Evolutionary conservation across 1,140 invertebrate genomes (phyloP).

Genomic region (Lepidurus packardi): DNA sequence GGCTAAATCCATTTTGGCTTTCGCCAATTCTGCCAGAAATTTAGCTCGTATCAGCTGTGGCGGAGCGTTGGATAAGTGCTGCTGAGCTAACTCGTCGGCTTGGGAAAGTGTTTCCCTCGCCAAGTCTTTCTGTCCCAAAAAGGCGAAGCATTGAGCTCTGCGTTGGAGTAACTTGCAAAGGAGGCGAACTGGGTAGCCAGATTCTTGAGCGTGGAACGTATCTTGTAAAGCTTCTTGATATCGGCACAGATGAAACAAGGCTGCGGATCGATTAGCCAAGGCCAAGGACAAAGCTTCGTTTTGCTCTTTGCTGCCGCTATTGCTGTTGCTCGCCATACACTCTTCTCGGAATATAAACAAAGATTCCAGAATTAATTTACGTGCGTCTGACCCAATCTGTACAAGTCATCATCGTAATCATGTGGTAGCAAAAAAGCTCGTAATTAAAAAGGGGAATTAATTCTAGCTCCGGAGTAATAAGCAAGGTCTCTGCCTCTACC

Average conservation of each 20-base stretch:
- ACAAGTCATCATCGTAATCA: neutral
- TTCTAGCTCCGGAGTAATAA: neutral
- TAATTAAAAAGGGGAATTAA: neutral
- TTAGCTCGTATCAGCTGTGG: conserved; percentile 13
- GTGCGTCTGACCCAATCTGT: neutral
- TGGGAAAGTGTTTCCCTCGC: conserved; percentile 50
- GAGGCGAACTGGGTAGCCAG: conserved; percentile 67
- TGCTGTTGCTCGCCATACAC: neutral
- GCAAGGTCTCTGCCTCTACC: neutral
- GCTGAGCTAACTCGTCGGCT: conserved; percentile 33
- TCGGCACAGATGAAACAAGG: conserved; percentile 69
- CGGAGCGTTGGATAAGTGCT: conserved; percentile 32
- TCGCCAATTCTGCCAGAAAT: conserved; percentile 4
- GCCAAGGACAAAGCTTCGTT: conserved; percentile 55
- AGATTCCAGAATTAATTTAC: neutral
- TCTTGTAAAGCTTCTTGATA: conserved; percentile 62
- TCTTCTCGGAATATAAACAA: neutral
- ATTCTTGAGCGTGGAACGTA: conserved; percentile 59
- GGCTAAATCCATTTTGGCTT: neutral
- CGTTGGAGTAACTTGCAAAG: conserved; percentile 71
- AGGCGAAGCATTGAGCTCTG: conserved; percentile 66
- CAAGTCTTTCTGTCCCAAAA: conserved; percentile 59
- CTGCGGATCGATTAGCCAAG: conserved; percentile 80
- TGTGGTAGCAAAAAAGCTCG: neutral
- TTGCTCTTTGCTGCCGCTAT: neutral